A percentile compares a stretch with the other conserved stretches of the same genome.
Evolutionary conservation across 2,797 vertebrate species (phyloP).

Genomic region (Sarcophilus harrisii): DNA sequence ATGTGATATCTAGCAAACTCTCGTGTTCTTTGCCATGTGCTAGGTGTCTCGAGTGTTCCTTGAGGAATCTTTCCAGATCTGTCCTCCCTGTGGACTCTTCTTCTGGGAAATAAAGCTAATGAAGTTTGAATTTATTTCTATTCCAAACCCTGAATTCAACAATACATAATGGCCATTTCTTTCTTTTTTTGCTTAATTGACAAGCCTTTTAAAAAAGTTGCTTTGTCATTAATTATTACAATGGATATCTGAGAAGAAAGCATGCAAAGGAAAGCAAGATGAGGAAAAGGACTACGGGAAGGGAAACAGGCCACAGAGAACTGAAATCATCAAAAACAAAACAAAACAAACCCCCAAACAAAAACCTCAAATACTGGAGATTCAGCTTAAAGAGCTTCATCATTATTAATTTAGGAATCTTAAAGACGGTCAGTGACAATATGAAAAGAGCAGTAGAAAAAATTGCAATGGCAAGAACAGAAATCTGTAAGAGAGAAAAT

Average conservation of each 20-base stretch:
- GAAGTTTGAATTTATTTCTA: constrained; percentile 60
- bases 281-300: constrained; percentile 8
- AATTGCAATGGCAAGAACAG: constrained; percentile 68
- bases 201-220: constrained; percentile 38
- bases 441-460: constrained; percentile 57
- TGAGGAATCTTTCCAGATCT: rapidly evolving
- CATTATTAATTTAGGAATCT: constrained; percentile 81
- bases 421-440: constrained; percentile 77
- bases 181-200: constrained; percentile 39
- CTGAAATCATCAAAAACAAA: constrained; percentile 62
- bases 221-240: constrained; percentile 35
- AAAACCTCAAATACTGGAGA: constrained; percentile 65
- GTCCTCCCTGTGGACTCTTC: neutral
- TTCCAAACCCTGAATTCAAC: constrained; percentile 17
- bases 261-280: constrained; percentile 65
- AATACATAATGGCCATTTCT: neutral
- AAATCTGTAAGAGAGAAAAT: constrained; percentile 72
- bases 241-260: constrained; percentile 72
- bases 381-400: constrained; percentile 75
- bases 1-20: neutral
- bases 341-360: constrained; percentile 29
- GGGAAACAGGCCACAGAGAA: constrained; percentile 44
- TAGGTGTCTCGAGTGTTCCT: constrained; percentile 49
- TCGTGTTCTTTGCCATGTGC: constrained; percentile 34
- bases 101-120: constrained; percentile 22